Conservation (phyloP, 2,113 vertebrate genomes). For the Phylloscopus trochiloides region DNA sequence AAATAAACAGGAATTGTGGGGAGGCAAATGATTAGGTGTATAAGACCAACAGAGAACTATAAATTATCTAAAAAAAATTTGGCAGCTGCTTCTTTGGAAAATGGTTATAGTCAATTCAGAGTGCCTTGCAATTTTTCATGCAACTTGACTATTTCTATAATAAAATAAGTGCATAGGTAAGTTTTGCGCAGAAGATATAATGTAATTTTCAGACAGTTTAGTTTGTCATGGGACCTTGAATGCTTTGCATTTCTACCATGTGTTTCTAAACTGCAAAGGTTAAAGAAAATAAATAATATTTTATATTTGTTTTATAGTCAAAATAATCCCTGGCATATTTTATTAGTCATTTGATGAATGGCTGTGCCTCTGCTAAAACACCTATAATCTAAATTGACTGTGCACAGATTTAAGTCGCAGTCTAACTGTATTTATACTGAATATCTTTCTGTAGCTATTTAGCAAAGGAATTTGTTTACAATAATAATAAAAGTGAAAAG, state of each 20-base stretch:
- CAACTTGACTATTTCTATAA: not conserved
- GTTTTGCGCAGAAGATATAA: not conserved
- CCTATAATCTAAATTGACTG: not conserved
- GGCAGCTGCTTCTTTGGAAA: not conserved
- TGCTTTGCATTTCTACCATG: not conserved
- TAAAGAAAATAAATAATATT: not conserved
- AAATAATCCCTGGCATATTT: not conserved
- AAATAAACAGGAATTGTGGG: not conserved
- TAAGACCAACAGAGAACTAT: not conserved
- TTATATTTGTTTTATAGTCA: not conserved
- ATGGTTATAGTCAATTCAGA: not conserved
- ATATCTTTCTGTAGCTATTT: not conserved
- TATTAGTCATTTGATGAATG: not conserved
- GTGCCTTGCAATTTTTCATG: not conserved
- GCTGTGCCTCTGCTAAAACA: not conserved
- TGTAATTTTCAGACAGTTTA: not conserved
- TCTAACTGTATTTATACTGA: not conserved
- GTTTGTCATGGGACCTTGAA: not conserved
- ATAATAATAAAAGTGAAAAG: not conserved
- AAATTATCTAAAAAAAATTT: not conserved
- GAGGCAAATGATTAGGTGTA: not conserved
- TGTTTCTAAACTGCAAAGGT: not conserved
- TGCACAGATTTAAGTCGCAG: not conserved
- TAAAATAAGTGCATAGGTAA: not conserved
- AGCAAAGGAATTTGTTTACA: not conserved